Evolutionary conservation across 1,140 invertebrate genomes (phyloP).

Genomic region (Trachymyrmex septentrionalis): DNA sequence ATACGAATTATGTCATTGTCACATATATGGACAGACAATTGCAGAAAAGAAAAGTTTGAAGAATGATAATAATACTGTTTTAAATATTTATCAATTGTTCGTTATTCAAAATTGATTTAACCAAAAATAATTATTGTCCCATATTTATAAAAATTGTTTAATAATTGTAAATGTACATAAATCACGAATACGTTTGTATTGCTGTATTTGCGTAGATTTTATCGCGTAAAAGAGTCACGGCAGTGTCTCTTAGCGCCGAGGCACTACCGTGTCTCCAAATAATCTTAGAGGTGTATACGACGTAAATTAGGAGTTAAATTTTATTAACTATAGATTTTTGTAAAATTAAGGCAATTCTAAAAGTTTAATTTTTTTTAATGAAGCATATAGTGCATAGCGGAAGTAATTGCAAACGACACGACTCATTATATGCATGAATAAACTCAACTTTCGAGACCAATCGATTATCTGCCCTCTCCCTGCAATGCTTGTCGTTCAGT

Average conservation of each 20-base stretch:
- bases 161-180: not conserved
- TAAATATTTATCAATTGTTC: not conserved
- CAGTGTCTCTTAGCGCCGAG: too few species aligned
- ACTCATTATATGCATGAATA: slow-evolving; percentile 68
- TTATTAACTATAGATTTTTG: not conserved
- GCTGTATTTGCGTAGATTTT: not conserved
- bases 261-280: too few species aligned
- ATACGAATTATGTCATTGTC: slow-evolving; percentile 54
- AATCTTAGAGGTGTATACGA: not conserved
- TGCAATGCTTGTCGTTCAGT: slow-evolving; percentile 67
- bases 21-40: slow-evolving; percentile 12
- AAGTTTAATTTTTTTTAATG: slow-evolving; percentile 22
- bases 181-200: not conserved
- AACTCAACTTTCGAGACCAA: slow-evolving; percentile 77
- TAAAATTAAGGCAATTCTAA: slow-evolving; percentile 14
- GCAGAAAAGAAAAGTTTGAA: not conserved
- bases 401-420: slow-evolving; percentile 46
- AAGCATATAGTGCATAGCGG: slow-evolving; percentile 24
- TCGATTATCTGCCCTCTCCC: slow-evolving; percentile 80
- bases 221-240: too few species aligned
- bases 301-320: not conserved
- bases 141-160: not conserved
- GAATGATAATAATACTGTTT: not conserved
- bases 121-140: not conserved
- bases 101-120: not conserved